These are phyloP conservation scores for Irena cyanogastra DNA, from an alignment of 2,113 vertebrate species.

Conservation along the genomic window DNA sequence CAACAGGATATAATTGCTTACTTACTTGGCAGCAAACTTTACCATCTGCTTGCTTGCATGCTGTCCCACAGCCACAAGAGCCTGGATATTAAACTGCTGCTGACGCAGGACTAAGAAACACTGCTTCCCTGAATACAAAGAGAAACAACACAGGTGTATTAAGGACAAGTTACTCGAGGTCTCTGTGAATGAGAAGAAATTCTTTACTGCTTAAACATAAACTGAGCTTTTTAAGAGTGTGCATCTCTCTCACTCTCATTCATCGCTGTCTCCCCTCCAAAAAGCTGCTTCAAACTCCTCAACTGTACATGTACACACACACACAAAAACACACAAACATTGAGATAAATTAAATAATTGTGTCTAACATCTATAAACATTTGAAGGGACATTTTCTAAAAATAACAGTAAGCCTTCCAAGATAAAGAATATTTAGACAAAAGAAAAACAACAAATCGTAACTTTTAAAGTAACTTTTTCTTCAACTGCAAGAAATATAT, in stretches of 20 bases:
- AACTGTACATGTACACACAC: not conserved
- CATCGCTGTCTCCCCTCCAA: rapidly evolving
- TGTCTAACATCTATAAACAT: not conserved
- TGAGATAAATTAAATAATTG: not conserved
- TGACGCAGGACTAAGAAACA: constrained; percentile 97
- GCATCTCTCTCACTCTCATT: not conserved
- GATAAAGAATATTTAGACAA: not conserved
- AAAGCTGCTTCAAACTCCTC: not conserved
- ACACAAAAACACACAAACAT: not conserved
- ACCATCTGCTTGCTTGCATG: constrained; percentile 99
- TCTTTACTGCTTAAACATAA: constrained; percentile 23
- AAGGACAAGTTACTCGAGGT: constrained; percentile 44
- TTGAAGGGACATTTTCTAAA: not conserved
- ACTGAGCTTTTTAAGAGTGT: not conserved
- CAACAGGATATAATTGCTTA: constrained; percentile 91
- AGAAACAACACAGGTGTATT: constrained; percentile 62
- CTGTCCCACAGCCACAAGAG: constrained; percentile 94
- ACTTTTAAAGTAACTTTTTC: not conserved
- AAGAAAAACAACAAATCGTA: not conserved
- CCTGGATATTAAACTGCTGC: constrained; percentile 97
- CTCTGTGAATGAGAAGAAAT: constrained; percentile 59
- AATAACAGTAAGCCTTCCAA: not conserved
- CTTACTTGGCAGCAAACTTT: constrained; percentile 99
- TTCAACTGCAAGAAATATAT: not conserved
- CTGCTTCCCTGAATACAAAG: constrained; percentile 88